These are phyloP conservation scores for Haemorhous mexicanus DNA, from an alignment of 2,113 vertebrate genomes.

Conservation along the genomic window DNA sequence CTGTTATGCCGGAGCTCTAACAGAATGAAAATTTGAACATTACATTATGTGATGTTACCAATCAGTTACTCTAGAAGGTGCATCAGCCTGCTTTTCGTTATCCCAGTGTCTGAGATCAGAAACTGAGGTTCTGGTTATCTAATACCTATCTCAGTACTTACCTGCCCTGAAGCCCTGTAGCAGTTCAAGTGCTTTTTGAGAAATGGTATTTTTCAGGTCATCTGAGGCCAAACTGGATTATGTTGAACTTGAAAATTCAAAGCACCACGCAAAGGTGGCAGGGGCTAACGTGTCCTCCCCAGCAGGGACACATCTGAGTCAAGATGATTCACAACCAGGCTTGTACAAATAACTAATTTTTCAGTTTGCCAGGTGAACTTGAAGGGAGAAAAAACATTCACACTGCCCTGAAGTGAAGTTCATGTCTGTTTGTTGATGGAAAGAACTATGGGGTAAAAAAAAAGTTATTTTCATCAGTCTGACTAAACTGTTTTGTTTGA, in stretches of 20 bases:
- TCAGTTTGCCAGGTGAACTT: conserved; percentile 46
- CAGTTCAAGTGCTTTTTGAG: conserved; percentile 43
- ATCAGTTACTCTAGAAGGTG: neutral
- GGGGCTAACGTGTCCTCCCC: conserved; percentile 3
- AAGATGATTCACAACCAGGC: conserved; percentile 47
- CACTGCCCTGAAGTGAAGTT: conserved; percentile 44
- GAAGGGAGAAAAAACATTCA: conserved; percentile 3
- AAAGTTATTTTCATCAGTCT: neutral
- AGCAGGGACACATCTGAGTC: conserved; percentile 31
- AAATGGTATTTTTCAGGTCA: conserved; percentile 57
- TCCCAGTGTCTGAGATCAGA: conserved; percentile 2
- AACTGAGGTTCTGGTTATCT: conserved; percentile 50
- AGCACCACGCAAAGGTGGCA: neutral
- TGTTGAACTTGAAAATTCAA: conserved; percentile 36
- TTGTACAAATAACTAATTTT: conserved; percentile 59
- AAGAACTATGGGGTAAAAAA: neutral
- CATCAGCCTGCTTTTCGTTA: neutral
- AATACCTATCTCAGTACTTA: conserved; percentile 66
- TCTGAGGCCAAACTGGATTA: conserved; percentile 38
- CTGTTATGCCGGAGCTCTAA: neutral
- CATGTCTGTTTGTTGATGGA: conserved; percentile 20
- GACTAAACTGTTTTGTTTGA: neutral
- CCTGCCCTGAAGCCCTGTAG: conserved; percentile 45
- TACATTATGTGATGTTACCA: neutral
- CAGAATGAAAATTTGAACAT: neutral